phyloP scores from a whole-genome alignment of 92 coral and sea anemone species.

The Umimayanthus kanabou region DNA sequence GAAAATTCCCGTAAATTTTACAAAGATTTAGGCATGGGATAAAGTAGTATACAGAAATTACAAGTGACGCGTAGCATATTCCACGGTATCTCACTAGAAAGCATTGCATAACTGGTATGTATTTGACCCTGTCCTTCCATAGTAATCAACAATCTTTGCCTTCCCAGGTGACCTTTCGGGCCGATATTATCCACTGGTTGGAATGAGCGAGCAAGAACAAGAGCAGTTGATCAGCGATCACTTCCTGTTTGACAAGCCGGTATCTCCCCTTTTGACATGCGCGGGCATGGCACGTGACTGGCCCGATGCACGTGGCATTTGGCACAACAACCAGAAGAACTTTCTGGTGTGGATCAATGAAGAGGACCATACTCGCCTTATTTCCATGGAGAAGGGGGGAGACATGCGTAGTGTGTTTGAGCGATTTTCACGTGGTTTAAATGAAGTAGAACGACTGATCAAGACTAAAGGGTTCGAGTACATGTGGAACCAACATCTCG shows the following conservation, averaged over 20 bases:
- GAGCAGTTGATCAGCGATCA: conserved; percentile 92
- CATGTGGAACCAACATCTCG: conserved; percentile 98
- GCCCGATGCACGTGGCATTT: conserved; percentile 99
- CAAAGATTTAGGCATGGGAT: too few species aligned
- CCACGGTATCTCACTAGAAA: too few species aligned
- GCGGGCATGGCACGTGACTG: conserved; percentile 99
- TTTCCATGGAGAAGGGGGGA: conserved; percentile 97
- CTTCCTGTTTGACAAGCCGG: conserved; percentile 98
- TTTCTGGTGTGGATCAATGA: conserved; percentile 97
- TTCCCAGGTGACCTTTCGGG: conserved; percentile 93
- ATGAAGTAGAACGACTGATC: conserved; percentile 94
- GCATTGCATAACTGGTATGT: too few species aligned
- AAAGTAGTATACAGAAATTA: too few species aligned
- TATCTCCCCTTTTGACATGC: conserved; percentile 98
- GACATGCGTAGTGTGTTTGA: conserved; percentile 92
- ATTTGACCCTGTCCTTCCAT: too few species aligned
- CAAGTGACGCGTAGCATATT: too few species aligned
- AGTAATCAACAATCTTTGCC: not conserved
- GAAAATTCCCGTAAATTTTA: too few species aligned
- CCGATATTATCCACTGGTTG: conserved; percentile 89
- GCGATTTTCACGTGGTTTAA: conserved; percentile 90
- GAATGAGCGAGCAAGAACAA: conserved; percentile 92
- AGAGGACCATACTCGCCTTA: conserved; percentile 97
- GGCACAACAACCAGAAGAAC: conserved; percentile 93
- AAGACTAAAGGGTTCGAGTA: conserved; percentile 86